phyloP scores from a whole-genome alignment of 1,140 invertebrate genomes.

The Triops longicaudatus region DNA sequence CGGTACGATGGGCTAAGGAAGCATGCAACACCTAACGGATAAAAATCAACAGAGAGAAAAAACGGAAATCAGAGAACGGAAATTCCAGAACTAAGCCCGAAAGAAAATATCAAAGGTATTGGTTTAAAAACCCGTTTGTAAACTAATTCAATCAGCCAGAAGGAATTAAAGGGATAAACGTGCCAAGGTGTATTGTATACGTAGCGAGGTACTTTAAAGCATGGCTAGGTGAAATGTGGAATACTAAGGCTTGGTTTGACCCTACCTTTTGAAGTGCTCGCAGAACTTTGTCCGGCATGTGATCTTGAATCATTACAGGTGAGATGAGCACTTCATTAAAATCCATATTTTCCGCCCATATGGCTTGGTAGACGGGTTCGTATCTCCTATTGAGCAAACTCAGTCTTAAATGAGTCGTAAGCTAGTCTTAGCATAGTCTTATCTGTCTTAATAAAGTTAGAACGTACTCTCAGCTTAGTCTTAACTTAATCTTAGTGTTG shows the following conservation, averaged over 20 bases:
- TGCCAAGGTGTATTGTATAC: neutral
- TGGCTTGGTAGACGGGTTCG: conserved; percentile 71
- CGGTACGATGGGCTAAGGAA: conserved; percentile 41
- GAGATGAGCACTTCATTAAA: conserved; percentile 88
- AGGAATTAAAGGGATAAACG: neutral
- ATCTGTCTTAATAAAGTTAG: too few relatives aligned
- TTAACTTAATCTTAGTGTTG: too few relatives aligned
- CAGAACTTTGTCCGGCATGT: conserved; percentile 84
- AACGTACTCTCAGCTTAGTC: too few relatives aligned
- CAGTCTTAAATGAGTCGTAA: too few relatives aligned
- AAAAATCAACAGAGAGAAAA: conserved; percentile 27
- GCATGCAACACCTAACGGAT: conserved; percentile 39
- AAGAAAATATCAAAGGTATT: neutral
- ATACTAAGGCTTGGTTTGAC: neutral
- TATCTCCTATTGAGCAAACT: neutral
- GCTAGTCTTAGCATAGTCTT: too few relatives aligned
- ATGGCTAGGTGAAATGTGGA: neutral
- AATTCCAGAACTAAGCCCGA: neutral
- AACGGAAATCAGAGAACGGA: neutral
- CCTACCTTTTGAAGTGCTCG: conserved; percentile 77
- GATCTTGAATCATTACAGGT: conserved; percentile 85
- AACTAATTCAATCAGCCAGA: neutral
- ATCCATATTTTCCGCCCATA: conserved; percentile 77
- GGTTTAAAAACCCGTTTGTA: neutral
- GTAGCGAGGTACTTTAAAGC: neutral